phyloP scores from a whole-genome alignment of 2,888 invertebrate species.

The Lymantria dispar region DNA sequence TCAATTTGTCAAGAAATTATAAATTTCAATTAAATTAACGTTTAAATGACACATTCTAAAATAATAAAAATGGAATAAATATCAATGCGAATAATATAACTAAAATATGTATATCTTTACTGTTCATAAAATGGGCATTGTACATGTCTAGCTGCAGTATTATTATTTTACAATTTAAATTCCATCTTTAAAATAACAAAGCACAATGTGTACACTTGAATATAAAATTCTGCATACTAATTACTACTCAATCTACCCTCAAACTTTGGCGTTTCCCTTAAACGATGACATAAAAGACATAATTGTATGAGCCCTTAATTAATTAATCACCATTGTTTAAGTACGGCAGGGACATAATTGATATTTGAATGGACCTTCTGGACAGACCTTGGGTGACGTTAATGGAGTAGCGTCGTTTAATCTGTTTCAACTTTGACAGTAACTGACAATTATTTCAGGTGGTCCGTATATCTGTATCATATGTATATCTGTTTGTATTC shows the following conservation, averaged over 20 bases:
- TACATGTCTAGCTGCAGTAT: too few relatives aligned
- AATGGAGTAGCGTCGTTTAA: slow-evolving; percentile 14
- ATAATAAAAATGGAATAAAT: too few relatives aligned
- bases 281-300: slow-evolving; percentile 50
- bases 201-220: too few relatives aligned
- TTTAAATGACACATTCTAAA: too few relatives aligned
- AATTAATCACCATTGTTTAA: slow-evolving; percentile 75
- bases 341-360: slow-evolving; percentile 65
- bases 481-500: neutral
- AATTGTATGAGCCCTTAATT: slow-evolving; percentile 76
- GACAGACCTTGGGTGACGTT: slow-evolving; percentile 38
- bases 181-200: too few relatives aligned
- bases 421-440: slow-evolving; percentile 6
- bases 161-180: too few relatives aligned
- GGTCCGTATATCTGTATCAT: neutral
- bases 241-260: slow-evolving; percentile 2
- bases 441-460: slow-evolving; percentile 3
- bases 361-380: slow-evolving; percentile 75
- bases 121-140: too few relatives aligned
- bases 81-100: too few relatives aligned
- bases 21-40: too few relatives aligned
- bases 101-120: too few relatives aligned
- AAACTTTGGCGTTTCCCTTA: slow-evolving; percentile 14
- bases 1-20: too few relatives aligned
- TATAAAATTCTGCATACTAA: neutral